A percentile compares a stretch with the other conserved stretches of the same genome.
Evolutionary conservation across 2,888 invertebrate species (phyloP).

Genomic region (Proisotoma minuta): DNA sequence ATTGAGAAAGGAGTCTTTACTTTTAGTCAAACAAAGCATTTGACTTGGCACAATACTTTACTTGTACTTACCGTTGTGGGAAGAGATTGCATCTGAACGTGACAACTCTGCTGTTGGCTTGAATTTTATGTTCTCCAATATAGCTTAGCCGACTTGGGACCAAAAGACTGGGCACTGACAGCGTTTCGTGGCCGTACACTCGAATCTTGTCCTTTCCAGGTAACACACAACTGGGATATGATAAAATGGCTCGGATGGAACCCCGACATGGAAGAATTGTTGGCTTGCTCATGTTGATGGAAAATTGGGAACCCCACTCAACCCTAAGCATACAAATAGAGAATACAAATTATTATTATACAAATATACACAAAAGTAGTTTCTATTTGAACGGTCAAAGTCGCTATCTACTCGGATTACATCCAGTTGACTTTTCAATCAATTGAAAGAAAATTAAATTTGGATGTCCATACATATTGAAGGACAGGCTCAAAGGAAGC

Average conservation of each 20-base stretch:
- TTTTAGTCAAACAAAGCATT: neutral
- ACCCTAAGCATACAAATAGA: slow-evolving; percentile 34
- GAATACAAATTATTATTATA: too few species aligned
- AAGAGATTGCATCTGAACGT: slow-evolving; percentile 43
- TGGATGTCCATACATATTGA: too few species aligned
- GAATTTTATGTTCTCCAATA: slow-evolving; percentile 44
- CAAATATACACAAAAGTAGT: too few species aligned
- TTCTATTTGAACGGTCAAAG: too few species aligned
- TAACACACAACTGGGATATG: slow-evolving; percentile 40
- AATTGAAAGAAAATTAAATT: too few species aligned
- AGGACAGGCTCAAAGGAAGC: too few species aligned
- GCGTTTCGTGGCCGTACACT: slow-evolving; percentile 43
- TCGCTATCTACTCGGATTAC: too few species aligned
- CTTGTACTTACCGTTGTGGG: slow-evolving; percentile 39
- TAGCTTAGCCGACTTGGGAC: slow-evolving; percentile 43
- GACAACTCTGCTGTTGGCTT: slow-evolving; percentile 26
- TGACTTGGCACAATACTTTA: neutral
- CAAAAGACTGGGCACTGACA: slow-evolving; percentile 43
- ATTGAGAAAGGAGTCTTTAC: neutral
- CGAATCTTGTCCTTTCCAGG: slow-evolving; percentile 43
- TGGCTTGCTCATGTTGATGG: slow-evolving; percentile 29
- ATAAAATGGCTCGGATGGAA: slow-evolving; percentile 33
- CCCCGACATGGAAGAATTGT: slow-evolving; percentile 44
- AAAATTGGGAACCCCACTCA: slow-evolving; percentile 46
- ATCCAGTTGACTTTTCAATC: too few species aligned